phyloP scores from a whole-genome alignment of 2,113 vertebrate genomes.

The Pluvialis apricaria region DNA sequence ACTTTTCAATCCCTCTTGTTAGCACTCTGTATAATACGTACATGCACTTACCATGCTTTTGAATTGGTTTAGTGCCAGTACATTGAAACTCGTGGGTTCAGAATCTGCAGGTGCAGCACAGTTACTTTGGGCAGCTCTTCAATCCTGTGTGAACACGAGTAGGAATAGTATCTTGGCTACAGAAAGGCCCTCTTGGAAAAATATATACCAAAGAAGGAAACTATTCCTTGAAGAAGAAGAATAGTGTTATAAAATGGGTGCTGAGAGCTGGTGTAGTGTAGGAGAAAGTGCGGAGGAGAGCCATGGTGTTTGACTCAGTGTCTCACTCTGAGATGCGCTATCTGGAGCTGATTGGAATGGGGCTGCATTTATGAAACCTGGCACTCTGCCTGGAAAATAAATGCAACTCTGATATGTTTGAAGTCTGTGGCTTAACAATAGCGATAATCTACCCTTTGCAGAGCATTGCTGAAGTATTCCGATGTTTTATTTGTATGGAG shows the following conservation, averaged over 20 bases:
- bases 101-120: neutral
- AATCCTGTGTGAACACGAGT: rapidly evolving
- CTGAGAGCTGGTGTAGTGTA: neutral
- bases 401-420: neutral
- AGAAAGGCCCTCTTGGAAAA: neutral
- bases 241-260: neutral
- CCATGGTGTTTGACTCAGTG: neutral
- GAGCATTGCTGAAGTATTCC: constrained; percentile 98
- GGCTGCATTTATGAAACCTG: neutral
- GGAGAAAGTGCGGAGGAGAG: neutral
- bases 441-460: constrained; percentile 48
- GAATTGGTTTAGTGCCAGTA: neutral
- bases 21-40: neutral
- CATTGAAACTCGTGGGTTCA: neutral
- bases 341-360: neutral
- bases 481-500: constrained; percentile 99
- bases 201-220: neutral
- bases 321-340: rapidly evolving
- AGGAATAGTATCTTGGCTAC: neutral
- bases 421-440: neutral
- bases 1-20: rapidly evolving
- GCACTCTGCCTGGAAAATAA: neutral
- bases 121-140: neutral
- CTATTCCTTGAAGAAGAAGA: neutral
- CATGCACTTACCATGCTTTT: neutral